A percentile compares a stretch with the other conserved stretches of the same genome.
Conservation (phyloP, 2,888 invertebrate species). For the Andrena trimmerana region DNA sequence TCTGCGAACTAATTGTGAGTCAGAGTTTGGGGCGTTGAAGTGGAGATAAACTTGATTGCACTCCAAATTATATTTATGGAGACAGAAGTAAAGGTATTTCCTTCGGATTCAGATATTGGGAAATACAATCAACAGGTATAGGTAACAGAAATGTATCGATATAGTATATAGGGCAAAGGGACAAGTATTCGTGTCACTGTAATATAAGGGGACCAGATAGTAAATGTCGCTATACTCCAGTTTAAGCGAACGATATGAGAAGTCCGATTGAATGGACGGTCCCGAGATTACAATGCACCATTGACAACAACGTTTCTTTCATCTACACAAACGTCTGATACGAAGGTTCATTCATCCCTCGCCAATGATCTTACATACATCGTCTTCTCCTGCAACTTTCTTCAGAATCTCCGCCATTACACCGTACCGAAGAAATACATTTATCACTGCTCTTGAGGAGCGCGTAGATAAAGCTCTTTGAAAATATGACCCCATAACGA, state of each 20-base stretch:
- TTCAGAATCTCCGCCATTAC: too few species aligned
- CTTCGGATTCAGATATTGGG: too few species aligned
- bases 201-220: neutral
- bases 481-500: too few species aligned
- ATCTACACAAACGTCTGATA: constrained; percentile 16
- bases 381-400: too few species aligned
- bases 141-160: neutral
- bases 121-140: neutral
- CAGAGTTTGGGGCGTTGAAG: too few species aligned
- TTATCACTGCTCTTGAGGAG: too few species aligned
- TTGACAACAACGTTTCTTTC: constrained; percentile 12
- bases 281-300: constrained; percentile 33
- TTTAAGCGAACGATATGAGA: constrained; percentile 14
- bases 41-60: too few species aligned
- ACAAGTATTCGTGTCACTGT: neutral
- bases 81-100: neutral
- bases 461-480: too few species aligned
- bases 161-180: neutral
- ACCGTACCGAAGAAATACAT: too few species aligned
- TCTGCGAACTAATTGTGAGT: neutral
- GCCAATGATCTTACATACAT: too few species aligned
- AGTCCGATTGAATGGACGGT: constrained; percentile 11
- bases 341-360: neutral
- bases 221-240: neutral
- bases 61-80: neutral